Evolutionary conservation across 2,888 invertebrate species (phyloP).

Genomic region (Apamea monoglypha): DNA sequence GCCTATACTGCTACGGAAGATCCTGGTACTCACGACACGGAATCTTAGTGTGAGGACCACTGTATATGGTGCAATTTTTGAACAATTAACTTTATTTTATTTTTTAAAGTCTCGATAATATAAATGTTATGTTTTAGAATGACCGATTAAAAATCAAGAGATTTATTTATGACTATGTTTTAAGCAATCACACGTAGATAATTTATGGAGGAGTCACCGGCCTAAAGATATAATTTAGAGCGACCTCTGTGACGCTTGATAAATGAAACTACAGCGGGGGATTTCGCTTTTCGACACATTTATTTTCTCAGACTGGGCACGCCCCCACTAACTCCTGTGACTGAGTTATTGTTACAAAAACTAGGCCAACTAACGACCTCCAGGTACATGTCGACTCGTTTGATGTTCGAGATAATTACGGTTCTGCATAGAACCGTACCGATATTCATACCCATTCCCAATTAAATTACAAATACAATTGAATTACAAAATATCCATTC

Average conservation of each 20-base stretch:
- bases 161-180: conserved; percentile 44
- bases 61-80: not conserved
- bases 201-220: conserved; percentile 57
- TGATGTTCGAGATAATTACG: conserved; percentile 9
- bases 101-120: not conserved
- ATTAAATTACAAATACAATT: not conserved
- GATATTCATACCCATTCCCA: not conserved
- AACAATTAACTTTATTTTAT: not conserved
- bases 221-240: conserved; percentile 66
- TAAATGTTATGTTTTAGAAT: conserved; percentile 12
- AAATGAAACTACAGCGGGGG: conserved; percentile 63
- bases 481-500: not conserved
- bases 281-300: conserved; percentile 63
- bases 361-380: conserved; percentile 20
- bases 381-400: conserved; percentile 5
- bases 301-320: conserved; percentile 53
- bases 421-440: not conserved
- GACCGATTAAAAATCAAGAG: conserved; percentile 22
- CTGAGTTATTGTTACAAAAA: conserved; percentile 51
- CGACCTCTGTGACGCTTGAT: conserved; percentile 60
- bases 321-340: conserved; percentile 21
- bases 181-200: conserved; percentile 58
- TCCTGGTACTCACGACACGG: not conserved
- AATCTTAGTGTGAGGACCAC: too few relatives aligned
- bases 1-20: not conserved